Base-by-base conservation (phyloP, 1,140 invertebrate genomes). In the Adelges cooleyi region DNA sequence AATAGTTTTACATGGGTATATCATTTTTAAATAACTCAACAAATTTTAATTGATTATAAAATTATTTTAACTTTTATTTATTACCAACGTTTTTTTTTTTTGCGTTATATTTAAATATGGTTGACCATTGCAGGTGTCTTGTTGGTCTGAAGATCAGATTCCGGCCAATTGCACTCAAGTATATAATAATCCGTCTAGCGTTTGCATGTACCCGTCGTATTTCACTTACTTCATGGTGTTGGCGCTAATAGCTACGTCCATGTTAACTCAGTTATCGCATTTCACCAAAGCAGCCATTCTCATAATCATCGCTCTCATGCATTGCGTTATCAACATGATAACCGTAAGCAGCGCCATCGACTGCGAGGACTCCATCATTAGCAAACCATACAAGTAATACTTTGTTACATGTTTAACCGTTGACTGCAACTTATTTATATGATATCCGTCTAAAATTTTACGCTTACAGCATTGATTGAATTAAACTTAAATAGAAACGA, bases 241-340 rank as follows among this genome's bases (percentile, higher is more conserved):
- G 25, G 81, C 84, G 36, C 72, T 89, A 27, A 76, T 89, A 38
- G 84, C 82, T 1, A 80, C 85, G 17, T 82, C 86, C 5, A 80
- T 89, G 68, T 81, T 88, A 52, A 82, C 84, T 0, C 86, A 88
- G 68, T 75, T 88, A 18, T 83, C 83, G 65, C 85, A 88, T 74
- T 72, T 87, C 15, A 78, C 80, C 69, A 89, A 89, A 73, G 79
- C 82, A 11, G 71, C 79, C 4, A 71, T 89, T 20, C 81, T 89
- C 72, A 69, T 83, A 17, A 51, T 79, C 0, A 78, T 88, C 5
- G 77, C 82, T 1, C 75, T 77, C 50, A 71, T 78, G 0, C 85
- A 88, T 69, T 83, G 82, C 69, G 71, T 75, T 44, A 75, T 86
- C 50, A 87, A 87, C 72, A 74, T 85, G 27, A 68, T 79, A 15